Percentiles rank a stretch among this genome's conserved stretches.
Conservation (phyloP, 2,797 vertebrate genomes). For the Lycodopsis pacificus region DNA sequence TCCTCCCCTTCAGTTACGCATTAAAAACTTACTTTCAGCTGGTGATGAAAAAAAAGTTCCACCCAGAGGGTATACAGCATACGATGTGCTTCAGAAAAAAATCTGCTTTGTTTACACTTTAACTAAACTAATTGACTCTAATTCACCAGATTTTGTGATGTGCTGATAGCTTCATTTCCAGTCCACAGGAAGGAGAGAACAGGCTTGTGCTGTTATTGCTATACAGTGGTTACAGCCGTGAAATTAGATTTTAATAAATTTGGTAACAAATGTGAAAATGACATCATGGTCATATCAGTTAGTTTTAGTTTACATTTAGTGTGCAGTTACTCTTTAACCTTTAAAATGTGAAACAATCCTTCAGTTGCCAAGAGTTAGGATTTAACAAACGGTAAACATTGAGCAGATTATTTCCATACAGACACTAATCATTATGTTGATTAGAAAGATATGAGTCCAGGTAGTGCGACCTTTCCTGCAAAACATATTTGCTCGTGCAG, state of each 20-base stretch:
- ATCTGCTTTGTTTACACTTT: slow-evolving; percentile 3
- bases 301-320: neutral
- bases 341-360: neutral
- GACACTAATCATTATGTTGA: neutral
- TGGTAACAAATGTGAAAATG: too few species aligned
- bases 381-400: neutral
- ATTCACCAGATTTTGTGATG: too few species aligned
- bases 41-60: neutral
- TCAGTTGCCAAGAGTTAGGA: neutral
- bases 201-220: too few species aligned
- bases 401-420: neutral
- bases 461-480: neutral
- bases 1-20: too few species aligned
- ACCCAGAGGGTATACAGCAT: too few species aligned
- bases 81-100: too few species aligned
- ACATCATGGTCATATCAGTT: too few species aligned
- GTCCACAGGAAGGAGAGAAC: too few species aligned
- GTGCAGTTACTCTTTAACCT: neutral
- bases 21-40: neutral
- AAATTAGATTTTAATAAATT: neutral
- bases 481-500: slow-evolving; percentile 3
- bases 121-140: too few species aligned
- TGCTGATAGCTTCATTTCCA: too few species aligned
- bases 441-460: neutral
- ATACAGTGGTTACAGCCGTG: too few species aligned